These are phyloP conservation scores for Sinocyclocheilus maitianheensis DNA, from an alignment of 2,113 vertebrate species.

Conservation along the genomic window DNA sequence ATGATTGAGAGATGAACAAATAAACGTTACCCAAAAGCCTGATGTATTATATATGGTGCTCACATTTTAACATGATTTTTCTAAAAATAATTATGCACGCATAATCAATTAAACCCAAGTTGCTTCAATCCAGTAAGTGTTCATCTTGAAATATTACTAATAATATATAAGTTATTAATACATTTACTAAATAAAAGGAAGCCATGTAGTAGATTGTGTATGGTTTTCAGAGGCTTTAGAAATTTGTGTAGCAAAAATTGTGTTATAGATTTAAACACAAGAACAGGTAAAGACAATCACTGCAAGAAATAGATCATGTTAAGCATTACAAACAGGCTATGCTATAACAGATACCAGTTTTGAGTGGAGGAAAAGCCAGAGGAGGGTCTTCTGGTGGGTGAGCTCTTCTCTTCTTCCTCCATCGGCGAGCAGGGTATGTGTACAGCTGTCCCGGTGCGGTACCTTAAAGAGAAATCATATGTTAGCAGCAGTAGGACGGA, in stretches of 20 bases:
- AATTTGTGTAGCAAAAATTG: not conserved
- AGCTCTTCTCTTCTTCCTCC: slow-evolving; percentile 92
- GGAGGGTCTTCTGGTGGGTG: slow-evolving; percentile 94
- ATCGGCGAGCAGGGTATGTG: slow-evolving; percentile 93
- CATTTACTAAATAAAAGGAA: not conserved
- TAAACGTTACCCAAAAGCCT: too few relatives aligned
- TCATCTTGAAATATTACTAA: not conserved
- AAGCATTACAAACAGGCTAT: not conserved
- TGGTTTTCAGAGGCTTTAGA: not conserved
- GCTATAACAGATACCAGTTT: slow-evolving; percentile 78
- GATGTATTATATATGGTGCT: not conserved
- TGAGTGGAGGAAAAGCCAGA: slow-evolving; percentile 90
- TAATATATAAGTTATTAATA: not conserved
- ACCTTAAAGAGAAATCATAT: slow-evolving; percentile 69
- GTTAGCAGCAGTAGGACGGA: not conserved
- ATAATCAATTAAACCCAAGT: not conserved
- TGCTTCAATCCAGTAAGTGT: not conserved
- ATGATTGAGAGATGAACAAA: too few relatives aligned
- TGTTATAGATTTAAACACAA: not conserved
- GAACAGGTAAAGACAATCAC: too few relatives aligned
- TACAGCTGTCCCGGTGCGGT: slow-evolving; percentile 94
- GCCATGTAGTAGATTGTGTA: not conserved
- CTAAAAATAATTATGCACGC: not conserved
- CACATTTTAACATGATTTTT: not conserved
- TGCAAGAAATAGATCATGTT: not conserved